Conservation (phyloP, 30 jellyfish, hydroid and myxozoan genomes). For the Mastigias papua region DNA sequence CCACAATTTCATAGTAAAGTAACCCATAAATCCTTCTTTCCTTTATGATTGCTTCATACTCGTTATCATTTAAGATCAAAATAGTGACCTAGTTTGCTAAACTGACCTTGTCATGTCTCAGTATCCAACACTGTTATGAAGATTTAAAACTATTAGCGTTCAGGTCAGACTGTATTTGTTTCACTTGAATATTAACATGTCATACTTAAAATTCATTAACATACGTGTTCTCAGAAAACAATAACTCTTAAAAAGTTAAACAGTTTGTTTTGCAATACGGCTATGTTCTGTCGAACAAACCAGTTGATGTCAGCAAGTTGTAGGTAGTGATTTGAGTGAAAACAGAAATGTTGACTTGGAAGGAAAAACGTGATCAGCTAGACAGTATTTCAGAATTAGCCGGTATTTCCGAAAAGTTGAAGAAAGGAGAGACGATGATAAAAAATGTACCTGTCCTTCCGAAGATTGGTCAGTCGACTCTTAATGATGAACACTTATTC, state of each 20-base stretch:
- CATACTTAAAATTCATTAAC: not conserved
- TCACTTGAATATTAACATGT: not conserved
- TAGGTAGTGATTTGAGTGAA: not conserved
- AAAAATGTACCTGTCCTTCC: not conserved
- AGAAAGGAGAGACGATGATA: not conserved
- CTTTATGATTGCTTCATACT: too few species aligned
- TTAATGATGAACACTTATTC: not conserved
- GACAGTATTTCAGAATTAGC: not conserved
- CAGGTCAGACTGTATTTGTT: not conserved
- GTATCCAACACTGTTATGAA: not conserved
- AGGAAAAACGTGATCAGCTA: not conserved
- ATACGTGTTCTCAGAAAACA: not conserved
- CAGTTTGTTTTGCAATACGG: not conserved
- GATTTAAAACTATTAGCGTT: not conserved
- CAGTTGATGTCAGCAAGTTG: not conserved
- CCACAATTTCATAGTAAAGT: too few species aligned
- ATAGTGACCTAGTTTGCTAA: too few species aligned
- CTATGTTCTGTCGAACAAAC: not conserved
- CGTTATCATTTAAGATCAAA: too few species aligned
- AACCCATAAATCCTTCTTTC: too few species aligned
- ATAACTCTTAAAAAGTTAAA: not conserved
- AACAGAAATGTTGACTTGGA: constrained; percentile 23
- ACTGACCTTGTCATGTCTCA: not conserved
- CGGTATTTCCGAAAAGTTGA: not conserved
- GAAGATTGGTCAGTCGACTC: not conserved